A percentile compares a stretch with the other conserved stretches of the same genome.
Conservation (phyloP, 2,113 vertebrate species). For the Cranoglanis bouderius region DNA sequence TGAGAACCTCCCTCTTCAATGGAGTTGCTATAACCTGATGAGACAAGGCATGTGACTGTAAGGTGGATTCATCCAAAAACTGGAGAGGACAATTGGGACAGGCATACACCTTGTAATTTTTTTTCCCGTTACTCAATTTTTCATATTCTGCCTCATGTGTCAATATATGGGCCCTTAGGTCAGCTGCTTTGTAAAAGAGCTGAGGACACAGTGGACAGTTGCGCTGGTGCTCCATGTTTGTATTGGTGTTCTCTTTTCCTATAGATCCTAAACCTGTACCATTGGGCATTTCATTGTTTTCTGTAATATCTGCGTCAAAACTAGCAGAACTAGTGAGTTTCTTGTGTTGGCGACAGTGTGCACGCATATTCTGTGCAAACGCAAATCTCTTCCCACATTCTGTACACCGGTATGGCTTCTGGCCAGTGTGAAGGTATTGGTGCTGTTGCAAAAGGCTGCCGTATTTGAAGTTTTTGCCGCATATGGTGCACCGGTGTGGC, state of each 20-base stretch:
- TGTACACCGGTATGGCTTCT: constrained; percentile 74
- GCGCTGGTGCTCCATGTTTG: constrained; percentile 56
- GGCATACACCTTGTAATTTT: constrained; percentile 47
- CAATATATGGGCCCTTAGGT: constrained; percentile 73
- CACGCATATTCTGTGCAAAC: constrained; percentile 77
- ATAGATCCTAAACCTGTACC: constrained; percentile 2
- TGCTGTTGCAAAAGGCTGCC: constrained; percentile 83
- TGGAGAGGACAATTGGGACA: constrained; percentile 70
- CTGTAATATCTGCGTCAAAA: constrained; percentile 43
- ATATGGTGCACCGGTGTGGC: constrained; percentile 73
- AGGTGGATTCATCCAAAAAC: constrained; percentile 64
- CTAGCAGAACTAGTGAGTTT: constrained; percentile 48
- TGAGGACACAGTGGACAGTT: constrained; percentile 73
- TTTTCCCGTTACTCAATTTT: constrained; percentile 59
- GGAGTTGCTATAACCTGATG: constrained; percentile 57
- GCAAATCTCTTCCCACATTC: constrained; percentile 74
- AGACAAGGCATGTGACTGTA: constrained; percentile 66
- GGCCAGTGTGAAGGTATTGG: constrained; percentile 79
- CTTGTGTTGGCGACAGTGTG: constrained; percentile 74
- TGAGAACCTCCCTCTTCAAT: constrained; percentile 43
- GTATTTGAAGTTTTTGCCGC: constrained; percentile 81
- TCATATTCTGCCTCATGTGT: constrained; percentile 73
- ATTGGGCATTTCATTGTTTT: constrained; percentile 42
- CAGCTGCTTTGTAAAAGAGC: constrained; percentile 59
- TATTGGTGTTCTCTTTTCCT: constrained; percentile 66